Percentiles rank a stretch among this genome's conserved stretches.
phyloP scores from a whole-genome alignment of 2,888 invertebrate genomes.

The Blastobasis adustella region DNA sequence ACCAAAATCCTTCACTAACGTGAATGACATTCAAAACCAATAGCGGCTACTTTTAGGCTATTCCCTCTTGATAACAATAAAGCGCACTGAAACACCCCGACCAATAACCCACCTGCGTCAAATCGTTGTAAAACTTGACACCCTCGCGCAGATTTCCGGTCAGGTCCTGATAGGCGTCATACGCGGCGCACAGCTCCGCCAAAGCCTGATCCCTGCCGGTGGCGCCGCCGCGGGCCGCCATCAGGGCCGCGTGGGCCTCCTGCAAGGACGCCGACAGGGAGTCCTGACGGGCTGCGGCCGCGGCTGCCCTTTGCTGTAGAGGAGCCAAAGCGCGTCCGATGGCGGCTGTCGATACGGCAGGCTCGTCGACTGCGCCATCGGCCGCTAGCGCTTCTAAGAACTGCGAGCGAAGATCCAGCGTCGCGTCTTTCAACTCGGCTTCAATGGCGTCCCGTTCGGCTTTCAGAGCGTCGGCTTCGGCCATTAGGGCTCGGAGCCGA shows the following conservation, averaged over 20 bases:
- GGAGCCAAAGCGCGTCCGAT: constrained; percentile 85
- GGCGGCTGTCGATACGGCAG: constrained; percentile 89
- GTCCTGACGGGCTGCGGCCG: constrained; percentile 75
- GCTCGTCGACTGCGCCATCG: constrained; percentile 89
- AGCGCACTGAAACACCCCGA: too few species aligned
- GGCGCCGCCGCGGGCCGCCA: constrained; percentile 73
- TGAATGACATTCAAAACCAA: too few species aligned
- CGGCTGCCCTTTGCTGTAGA: constrained; percentile 80
- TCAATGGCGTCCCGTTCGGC: constrained; percentile 89
- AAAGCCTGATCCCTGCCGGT: constrained; percentile 85
- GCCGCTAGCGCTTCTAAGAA: constrained; percentile 89
- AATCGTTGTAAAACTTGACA: constrained; percentile 95
- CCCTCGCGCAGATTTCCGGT: constrained; percentile 95
- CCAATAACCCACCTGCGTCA: constrained; percentile 80
- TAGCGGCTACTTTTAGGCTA: too few species aligned
- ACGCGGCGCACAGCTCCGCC: constrained; percentile 90
- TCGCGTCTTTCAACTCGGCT: constrained; percentile 78
- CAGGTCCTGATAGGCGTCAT: constrained; percentile 94
- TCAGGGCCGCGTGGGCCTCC: constrained; percentile 72
- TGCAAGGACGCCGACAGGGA: constrained; percentile 52
- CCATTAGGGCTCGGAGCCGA: constrained; percentile 82
- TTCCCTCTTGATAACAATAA: too few species aligned
- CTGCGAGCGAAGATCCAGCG: constrained; percentile 86
- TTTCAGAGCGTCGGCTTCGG: constrained; percentile 85
- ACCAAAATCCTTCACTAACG: too few species aligned